A percentile compares a stretch with the other conserved stretches of the same genome.
Evolutionary conservation across 2,888 invertebrate genomes (phyloP).

Genomic region (Dichetophora obliterata): DNA sequence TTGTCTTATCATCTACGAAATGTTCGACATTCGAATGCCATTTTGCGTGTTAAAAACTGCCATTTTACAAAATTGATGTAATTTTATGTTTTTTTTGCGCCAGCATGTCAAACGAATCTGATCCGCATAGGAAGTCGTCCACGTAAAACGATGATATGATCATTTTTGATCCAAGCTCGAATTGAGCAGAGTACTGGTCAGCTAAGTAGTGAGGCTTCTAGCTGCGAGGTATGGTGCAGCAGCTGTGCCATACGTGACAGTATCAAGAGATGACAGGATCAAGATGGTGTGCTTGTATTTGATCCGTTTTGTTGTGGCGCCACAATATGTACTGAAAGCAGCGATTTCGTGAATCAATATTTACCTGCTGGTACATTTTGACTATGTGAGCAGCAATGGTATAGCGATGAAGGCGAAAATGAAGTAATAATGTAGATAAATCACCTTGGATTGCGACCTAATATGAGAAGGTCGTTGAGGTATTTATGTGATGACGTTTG

Average conservation of each 20-base stretch:
- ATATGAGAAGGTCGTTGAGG: background rate
- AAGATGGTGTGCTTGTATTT: too few species aligned
- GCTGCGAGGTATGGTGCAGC: background rate
- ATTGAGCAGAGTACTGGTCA: background rate
- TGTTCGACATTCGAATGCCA: conserved; percentile 17
- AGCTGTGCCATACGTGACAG: background rate
- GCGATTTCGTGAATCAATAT: background rate
- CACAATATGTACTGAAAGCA: background rate
- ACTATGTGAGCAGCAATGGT: conserved; percentile 4
- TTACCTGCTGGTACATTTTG: background rate
- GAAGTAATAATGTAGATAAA: background rate
- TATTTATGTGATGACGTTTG: background rate
- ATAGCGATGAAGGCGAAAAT: conserved; percentile 13
- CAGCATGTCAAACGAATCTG: background rate
- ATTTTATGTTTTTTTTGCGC: background rate
- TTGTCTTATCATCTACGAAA: background rate
- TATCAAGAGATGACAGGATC: background rate
- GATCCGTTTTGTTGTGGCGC: too few species aligned
- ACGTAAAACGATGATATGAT: too few species aligned
- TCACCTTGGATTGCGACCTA: background rate
- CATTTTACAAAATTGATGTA: background rate
- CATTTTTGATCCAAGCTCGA: background rate
- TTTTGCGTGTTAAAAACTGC: conserved; percentile 11
- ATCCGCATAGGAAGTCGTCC: too few species aligned
- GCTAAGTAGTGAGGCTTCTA: background rate